Conservation (phyloP, 2,797 vertebrate species). For the Hyperoplus lanceolatus region DNA sequence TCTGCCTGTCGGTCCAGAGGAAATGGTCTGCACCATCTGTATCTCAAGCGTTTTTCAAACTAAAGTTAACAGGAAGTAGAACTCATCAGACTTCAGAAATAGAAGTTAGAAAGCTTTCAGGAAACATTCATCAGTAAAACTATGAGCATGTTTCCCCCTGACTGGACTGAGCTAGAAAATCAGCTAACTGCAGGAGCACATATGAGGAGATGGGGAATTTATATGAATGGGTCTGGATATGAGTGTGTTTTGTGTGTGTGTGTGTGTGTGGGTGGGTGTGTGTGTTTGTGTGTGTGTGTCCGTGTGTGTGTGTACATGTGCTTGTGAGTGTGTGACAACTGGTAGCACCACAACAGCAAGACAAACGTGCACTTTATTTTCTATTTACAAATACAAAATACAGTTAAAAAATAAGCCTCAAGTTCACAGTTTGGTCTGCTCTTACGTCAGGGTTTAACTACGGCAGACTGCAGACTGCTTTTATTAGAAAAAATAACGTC, state of each 20-base stretch:
- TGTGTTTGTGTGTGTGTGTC: too few relatives aligned
- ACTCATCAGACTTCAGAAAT: constrained; percentile 38
- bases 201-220: neutral
- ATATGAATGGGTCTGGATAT: neutral
- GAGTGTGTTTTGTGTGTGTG: too few relatives aligned
- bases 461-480: neutral
- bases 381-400: too few relatives aligned
- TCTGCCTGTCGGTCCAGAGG: neutral
- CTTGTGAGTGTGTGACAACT: too few relatives aligned
- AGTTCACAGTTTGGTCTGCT: neutral
- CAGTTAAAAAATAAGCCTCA: neutral
- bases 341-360: too few relatives aligned
- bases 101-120: constrained; percentile 43
- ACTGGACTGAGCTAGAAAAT: neutral
- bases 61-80: constrained; percentile 31
- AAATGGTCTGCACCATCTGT: constrained; percentile 34
- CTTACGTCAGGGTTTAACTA: neutral
- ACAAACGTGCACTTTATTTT: too few relatives aligned
- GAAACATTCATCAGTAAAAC: constrained; percentile 22
- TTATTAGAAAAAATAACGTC: constrained; percentile 30
- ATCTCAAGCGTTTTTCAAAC: constrained; percentile 20
- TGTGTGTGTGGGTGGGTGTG: too few relatives aligned
- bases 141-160: constrained; percentile 34
- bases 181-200: neutral
- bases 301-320: too few relatives aligned